Base-by-base conservation (phyloP, 2,797 vertebrate species). In the Kryptopterus vitreolus region DNA sequence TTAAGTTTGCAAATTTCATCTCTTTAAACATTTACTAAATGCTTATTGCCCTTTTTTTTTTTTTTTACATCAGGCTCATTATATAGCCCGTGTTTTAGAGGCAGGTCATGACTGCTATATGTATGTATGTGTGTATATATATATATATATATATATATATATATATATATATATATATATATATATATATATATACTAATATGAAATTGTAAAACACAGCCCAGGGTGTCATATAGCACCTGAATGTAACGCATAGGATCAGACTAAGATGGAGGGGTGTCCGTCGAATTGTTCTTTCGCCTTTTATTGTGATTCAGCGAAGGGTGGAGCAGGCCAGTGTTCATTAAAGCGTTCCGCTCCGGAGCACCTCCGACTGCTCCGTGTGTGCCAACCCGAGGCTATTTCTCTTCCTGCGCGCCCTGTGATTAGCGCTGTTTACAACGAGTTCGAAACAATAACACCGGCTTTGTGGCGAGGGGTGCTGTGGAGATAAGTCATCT, bases 401-500 rank as follows among this genome's bases (percentile, higher is more conserved):
- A 83, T 81, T 84, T 82, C 73, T 35, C 88, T 89, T 88, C 89
- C 87, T 82, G 88, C 87, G 88, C 88, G 87, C 91, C 89, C 91
- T 89, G 91, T 91, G 93, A 94, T 94, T 91, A 93, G 91, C 90
- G 92, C 91, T 93, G 92, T 93, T 94, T 92, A 94, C 91, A 93
- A 89, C 91, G 88, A 86, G 88, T 87, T 83, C 88, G 90, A 79
- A 82, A 80, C 76, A 75, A 46, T 70, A 80, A 90, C 86, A 76
- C 87, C 89, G 88, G 87, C 89, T 88, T 88, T 91, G 90, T 91
- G 92, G 92, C 88, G 91, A 88, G 89, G 90, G 90, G 88, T 91
- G 92, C 91, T 89, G 87, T 85, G 87, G 79, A 93, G 91, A 93
- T 92, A 90, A 92, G 87, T 92, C 89, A 89, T 83, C 76, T 77